Conservation (phyloP, 2,888 invertebrate species). For the Drepanosiphum platanoidis region DNA sequence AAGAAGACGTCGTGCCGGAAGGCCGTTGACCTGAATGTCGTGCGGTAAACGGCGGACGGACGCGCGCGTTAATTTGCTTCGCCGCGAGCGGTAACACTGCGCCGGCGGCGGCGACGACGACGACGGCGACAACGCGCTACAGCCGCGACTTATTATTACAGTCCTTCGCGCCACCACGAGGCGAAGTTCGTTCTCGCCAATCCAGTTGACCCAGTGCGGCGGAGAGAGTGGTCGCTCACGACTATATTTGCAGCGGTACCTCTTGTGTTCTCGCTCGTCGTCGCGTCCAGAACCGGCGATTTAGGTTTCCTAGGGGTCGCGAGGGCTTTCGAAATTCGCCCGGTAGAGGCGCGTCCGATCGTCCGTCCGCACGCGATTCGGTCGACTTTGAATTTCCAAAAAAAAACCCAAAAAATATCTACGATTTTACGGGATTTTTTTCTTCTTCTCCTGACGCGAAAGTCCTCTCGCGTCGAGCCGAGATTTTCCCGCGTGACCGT, state of each 20-base stretch:
- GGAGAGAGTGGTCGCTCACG: background rate
- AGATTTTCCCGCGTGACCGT: background rate
- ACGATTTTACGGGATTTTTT: no score
- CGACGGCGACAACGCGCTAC: background rate
- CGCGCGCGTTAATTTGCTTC: conserved; percentile 53
- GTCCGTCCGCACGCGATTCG: background rate
- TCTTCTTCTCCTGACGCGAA: no score
- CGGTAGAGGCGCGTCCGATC: background rate
- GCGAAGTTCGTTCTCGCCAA: conserved; percentile 57
- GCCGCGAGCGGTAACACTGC: conserved; percentile 47
- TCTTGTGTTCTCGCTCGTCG: background rate
- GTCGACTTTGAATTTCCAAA: no score
- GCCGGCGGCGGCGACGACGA: conserved; percentile 6
- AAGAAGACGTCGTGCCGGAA: conserved; percentile 14
- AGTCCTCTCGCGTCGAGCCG: background rate
- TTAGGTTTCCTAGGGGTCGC: no score
- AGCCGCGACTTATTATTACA: conserved; percentile 24
- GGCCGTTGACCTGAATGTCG: conserved; percentile 54
- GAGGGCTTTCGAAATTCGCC: no score
- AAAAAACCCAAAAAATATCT: no score
- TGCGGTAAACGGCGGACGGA: conserved; percentile 22
- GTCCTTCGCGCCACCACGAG: conserved; percentile 51
- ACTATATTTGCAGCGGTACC: no score
- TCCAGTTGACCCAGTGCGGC: conserved; percentile 50
- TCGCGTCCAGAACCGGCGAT: background rate